Evolutionary conservation across 2,888 invertebrate species (phyloP).

Genomic region (Cryptocephalus primarius): DNA sequence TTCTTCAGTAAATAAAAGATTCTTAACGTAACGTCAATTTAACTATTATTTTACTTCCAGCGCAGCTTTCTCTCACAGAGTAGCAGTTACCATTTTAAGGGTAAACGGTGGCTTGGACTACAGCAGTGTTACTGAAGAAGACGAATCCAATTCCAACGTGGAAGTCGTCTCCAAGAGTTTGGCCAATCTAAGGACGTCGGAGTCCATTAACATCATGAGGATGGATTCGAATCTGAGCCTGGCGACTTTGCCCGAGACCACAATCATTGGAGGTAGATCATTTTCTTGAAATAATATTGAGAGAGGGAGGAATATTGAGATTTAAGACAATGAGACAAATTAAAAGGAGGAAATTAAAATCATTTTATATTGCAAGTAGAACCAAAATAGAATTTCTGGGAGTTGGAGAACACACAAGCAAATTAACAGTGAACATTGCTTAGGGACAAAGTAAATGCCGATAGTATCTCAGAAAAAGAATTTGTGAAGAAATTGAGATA

Average conservation of each 20-base stretch:
- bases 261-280: no score
- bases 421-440: no score
- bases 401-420: no score
- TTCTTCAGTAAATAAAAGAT: slow-evolving; percentile 69
- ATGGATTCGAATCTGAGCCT: slow-evolving; percentile 63
- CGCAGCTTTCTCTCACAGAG: slow-evolving; percentile 84
- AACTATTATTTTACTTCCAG: slow-evolving; percentile 36
- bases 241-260: slow-evolving; percentile 11
- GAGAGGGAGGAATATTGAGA: no score
- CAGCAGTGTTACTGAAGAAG: slow-evolving; percentile 36
- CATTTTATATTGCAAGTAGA: no score
- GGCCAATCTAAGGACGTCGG: slow-evolving; percentile 30
- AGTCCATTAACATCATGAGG: slow-evolving; percentile 49
- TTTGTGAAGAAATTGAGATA: no score
- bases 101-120: slow-evolving; percentile 80
- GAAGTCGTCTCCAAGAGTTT: slow-evolving; percentile 4
- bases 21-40: background rate
- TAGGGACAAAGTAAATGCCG: no score
- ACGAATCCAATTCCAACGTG: slow-evolving; percentile 21
- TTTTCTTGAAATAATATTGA: no score
- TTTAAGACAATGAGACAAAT: no score
- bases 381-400: no score
- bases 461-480: no score
- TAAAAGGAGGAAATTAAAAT: no score
- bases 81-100: slow-evolving; percentile 83